Evolutionary conservation across 2,797 vertebrate genomes (phyloP).

Genomic region (Neopelma chrysocephalum): DNA sequence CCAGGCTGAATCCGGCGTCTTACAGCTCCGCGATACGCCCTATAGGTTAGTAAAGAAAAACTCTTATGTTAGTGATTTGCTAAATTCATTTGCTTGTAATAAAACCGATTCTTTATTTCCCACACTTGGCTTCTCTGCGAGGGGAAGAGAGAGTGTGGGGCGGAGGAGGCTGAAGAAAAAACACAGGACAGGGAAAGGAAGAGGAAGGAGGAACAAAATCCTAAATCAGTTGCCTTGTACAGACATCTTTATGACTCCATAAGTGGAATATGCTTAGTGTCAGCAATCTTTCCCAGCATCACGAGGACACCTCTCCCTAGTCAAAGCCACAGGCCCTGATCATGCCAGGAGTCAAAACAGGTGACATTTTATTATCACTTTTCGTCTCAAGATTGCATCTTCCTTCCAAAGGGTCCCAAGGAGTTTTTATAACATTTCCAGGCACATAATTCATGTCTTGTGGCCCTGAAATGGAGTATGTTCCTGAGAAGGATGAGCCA

Average conservation of each 20-base stretch:
- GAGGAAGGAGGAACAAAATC: constrained; percentile 22
- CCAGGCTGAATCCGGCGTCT: no score
- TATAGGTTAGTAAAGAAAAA: no score
- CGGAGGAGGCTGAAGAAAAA: constrained; percentile 12
- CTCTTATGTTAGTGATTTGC: no score
- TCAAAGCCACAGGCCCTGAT: neutral
- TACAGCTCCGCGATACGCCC: no score
- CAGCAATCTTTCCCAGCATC: constrained; percentile 20
- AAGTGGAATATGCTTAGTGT: constrained; percentile 45
- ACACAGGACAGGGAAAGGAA: neutral
- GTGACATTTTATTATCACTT: constrained; percentile 51
- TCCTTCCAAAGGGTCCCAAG: constrained; percentile 20
- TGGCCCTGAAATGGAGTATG: neutral
- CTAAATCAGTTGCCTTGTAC: constrained; percentile 33
- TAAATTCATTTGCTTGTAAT: no score
- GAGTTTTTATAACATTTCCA: constrained; percentile 34
- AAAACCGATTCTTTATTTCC: no score
- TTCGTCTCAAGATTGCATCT: constrained; percentile 32
- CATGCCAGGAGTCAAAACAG: neutral
- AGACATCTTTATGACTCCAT: constrained; percentile 58
- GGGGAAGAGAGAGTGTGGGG: neutral
- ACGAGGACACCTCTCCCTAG: neutral
- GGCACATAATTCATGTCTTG: neutral
- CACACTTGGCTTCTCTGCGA: neutral
- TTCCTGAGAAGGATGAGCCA: neutral